phyloP scores from a whole-genome alignment of 2,113 vertebrate genomes.

The Tyto alba region DNA sequence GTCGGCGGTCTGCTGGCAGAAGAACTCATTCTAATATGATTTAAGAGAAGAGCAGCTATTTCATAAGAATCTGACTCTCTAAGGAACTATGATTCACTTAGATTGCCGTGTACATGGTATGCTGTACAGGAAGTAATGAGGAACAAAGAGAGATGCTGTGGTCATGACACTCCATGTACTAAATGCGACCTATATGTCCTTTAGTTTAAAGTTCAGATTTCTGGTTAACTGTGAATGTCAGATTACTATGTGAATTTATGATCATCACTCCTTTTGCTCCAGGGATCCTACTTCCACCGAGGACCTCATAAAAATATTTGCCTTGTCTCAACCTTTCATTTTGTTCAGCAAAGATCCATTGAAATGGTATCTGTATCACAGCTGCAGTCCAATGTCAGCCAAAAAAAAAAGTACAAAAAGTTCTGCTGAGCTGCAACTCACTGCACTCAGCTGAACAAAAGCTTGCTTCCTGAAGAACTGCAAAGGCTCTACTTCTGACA shows the following conservation, averaged over 20 bases:
- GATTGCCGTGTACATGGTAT: not conserved
- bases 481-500: slow-evolving; percentile 55
- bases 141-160: not conserved
- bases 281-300: not conserved
- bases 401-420: slow-evolving; percentile 57
- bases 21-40: not conserved
- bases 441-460: slow-evolving; percentile 52
- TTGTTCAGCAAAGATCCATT: slow-evolving; percentile 37
- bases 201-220: slow-evolving; percentile 22
- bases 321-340: slow-evolving; percentile 18
- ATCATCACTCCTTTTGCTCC: slow-evolving; percentile 18
- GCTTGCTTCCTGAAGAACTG: slow-evolving; percentile 49
- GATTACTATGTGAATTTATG: slow-evolving; percentile 22
- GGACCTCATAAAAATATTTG: slow-evolving; percentile 51
- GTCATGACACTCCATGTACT: not conserved
- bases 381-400: slow-evolving; percentile 58
- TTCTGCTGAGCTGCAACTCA: slow-evolving; percentile 59
- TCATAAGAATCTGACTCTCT: not conserved
- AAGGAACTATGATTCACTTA: not conserved
- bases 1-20: not conserved
- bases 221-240: slow-evolving; percentile 17
- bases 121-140: not conserved
- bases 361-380: slow-evolving; percentile 51
- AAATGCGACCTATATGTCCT: not conserved
- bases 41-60: not conserved